Percentiles rank a stretch among this genome's conserved stretches.
Conservation (phyloP, 2,888 invertebrate species). For the Malthinus seriepunctatus region DNA sequence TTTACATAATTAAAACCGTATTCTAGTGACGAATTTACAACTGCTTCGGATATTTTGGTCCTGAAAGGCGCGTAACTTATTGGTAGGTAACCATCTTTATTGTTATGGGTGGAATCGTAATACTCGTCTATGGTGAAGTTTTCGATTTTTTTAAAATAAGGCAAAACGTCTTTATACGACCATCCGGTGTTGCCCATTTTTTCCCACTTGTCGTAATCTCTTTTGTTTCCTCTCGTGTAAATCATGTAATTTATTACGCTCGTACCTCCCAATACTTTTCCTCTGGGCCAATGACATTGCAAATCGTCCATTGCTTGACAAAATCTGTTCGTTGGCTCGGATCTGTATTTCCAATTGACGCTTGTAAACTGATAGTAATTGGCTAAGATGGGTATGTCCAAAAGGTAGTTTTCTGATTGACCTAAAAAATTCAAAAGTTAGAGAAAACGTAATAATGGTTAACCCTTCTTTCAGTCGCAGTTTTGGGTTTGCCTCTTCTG, state of each 20-base stretch:
- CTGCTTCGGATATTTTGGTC: constrained; percentile 63
- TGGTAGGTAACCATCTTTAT: constrained; percentile 60
- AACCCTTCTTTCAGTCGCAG: neutral
- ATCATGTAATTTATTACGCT: constrained; percentile 90
- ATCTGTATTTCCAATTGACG: constrained; percentile 82
- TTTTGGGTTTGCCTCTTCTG: too few relatives aligned
- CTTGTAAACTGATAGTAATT: constrained; percentile 72
- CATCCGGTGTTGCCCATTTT: constrained; percentile 71
- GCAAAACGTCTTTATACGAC: constrained; percentile 76
- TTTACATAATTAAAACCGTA: constrained; percentile 67
- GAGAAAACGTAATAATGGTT: neutral
- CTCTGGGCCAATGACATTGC: constrained; percentile 76
- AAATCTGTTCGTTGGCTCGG: constrained; percentile 72
- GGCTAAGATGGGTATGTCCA: constrained; percentile 77
- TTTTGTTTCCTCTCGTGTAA: constrained; percentile 84
- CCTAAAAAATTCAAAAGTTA: constrained; percentile 54
- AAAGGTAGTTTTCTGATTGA: constrained; percentile 66
- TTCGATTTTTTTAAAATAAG: constrained; percentile 82
- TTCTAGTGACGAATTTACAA: constrained; percentile 66
- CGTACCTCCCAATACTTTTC: constrained; percentile 73
- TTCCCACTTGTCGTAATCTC: constrained; percentile 89
- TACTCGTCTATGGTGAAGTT: constrained; percentile 84
- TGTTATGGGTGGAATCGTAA: constrained; percentile 56
- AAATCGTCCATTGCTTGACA: constrained; percentile 76
- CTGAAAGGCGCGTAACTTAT: constrained; percentile 62